These are phyloP conservation scores for Glossophaga mutica DNA, from an alignment of 2,797 vertebrate genomes.

Conservation along the genomic window DNA sequence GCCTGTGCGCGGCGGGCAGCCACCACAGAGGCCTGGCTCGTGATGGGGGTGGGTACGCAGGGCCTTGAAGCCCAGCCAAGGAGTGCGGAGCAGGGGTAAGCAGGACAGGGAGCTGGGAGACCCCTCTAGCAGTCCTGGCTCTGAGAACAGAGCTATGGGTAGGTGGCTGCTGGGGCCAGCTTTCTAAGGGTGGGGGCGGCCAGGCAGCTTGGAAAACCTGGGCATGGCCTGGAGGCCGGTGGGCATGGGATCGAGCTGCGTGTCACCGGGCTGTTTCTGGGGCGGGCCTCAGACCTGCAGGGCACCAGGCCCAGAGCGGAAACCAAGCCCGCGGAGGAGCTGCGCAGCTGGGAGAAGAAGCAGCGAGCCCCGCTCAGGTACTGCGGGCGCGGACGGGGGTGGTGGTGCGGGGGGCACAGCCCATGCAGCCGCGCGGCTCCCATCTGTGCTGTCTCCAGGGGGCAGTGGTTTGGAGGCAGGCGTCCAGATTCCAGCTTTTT, in stretches of 20 bases:
- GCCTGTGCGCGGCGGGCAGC: too few species aligned
- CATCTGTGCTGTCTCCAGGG: neutral
- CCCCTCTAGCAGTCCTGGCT: neutral
- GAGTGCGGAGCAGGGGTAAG: neutral
- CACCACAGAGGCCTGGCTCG: neutral
- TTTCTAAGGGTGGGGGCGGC: neutral
- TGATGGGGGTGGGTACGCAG: too few species aligned
- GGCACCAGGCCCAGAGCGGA: constrained; percentile 90
- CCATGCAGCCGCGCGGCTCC: too few species aligned
- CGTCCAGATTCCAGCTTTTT: neutral
- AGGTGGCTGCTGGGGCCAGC: neutral
- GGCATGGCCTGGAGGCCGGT: neutral
- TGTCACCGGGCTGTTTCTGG: neutral
- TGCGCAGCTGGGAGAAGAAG: constrained; percentile 93
- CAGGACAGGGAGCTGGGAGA: neutral
- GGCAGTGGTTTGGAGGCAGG: neutral
- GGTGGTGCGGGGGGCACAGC: too few species aligned
- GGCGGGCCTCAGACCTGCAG: constrained; percentile 86
- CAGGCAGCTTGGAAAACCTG: neutral
- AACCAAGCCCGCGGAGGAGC: constrained; percentile 91
- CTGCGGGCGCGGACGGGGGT: fast-evolving
- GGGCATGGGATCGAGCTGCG: fast-evolving
- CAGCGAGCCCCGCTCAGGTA: constrained; percentile 91
- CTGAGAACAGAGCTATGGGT: fast-evolving
- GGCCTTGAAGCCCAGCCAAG: neutral